A percentile compares a stretch with the other conserved stretches of the same genome.
Evolutionary conservation across 2,888 invertebrate species (phyloP).

Genomic region (Herminia tarsipennalis): DNA sequence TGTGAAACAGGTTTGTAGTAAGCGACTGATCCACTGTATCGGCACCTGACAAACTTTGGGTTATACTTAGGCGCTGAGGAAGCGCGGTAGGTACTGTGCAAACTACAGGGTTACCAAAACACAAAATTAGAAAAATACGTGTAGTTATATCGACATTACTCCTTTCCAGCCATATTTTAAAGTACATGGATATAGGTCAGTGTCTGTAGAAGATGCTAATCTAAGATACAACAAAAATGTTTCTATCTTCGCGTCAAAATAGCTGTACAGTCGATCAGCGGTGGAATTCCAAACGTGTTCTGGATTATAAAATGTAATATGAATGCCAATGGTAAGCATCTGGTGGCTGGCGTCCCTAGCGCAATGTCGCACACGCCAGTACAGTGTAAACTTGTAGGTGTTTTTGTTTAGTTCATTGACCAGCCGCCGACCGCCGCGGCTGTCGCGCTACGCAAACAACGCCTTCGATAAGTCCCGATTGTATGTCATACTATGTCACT

Average conservation of each 20-base stretch:
- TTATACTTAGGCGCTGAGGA: constrained; percentile 25
- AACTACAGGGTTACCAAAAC: constrained; percentile 19
- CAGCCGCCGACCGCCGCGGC: constrained; percentile 57
- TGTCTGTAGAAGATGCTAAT: neutral
- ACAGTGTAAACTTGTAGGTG: constrained; percentile 67
- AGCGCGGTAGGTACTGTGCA: constrained; percentile 2
- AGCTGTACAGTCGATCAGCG: constrained; percentile 1
- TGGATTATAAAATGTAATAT: constrained; percentile 5
- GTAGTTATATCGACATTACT: no score
- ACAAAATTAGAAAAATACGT: neutral
- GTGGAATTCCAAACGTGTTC: neutral
- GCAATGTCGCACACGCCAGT: constrained; percentile 46
- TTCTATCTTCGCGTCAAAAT: no score
- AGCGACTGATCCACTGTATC: constrained; percentile 26
- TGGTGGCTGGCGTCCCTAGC: constrained; percentile 42
- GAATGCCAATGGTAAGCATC: constrained; percentile 16
- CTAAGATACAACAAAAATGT: neutral
- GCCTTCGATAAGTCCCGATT: constrained; percentile 81
- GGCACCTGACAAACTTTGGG: constrained; percentile 35
- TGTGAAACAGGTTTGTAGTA: constrained; percentile 22
- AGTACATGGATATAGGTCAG: no score
- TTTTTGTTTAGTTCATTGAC: constrained; percentile 85
- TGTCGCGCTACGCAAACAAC: constrained; percentile 80
- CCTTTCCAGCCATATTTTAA: no score
- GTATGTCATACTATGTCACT: constrained; percentile 77